phyloP scores from a whole-genome alignment of 2,888 invertebrate genomes.

The Eurois occulta region DNA sequence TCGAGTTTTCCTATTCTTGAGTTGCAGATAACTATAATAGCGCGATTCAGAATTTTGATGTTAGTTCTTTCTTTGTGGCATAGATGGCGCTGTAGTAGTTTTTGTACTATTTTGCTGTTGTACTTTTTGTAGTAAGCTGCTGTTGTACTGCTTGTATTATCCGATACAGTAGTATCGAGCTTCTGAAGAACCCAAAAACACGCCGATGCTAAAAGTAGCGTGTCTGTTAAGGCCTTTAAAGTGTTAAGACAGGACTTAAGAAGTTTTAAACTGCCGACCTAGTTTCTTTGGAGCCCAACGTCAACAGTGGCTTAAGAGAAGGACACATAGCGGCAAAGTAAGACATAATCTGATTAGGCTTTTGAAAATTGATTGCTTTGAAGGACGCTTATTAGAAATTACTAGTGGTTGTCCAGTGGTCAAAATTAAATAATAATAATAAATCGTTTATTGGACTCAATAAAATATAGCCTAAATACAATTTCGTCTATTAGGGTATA shows the following conservation, averaged over 20 bases:
- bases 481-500: no score
- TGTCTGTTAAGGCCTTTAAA: slow-evolving; percentile 19
- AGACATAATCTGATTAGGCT: slow-evolving; percentile 24
- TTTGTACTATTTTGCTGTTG: background rate
- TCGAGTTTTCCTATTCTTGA: no score
- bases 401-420: background rate
- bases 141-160: no score
- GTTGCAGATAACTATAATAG: background rate
- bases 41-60: background rate
- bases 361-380: slow-evolving; percentile 10
- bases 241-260: slow-evolving; percentile 32
- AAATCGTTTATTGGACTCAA: no score
- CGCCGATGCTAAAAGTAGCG: background rate
- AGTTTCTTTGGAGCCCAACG: slow-evolving; percentile 44
- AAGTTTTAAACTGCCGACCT: slow-evolving; percentile 57
- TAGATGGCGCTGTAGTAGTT: background rate
- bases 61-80: background rate
- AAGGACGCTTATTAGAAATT: background rate
- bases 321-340: slow-evolving; percentile 26
- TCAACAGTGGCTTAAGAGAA: slow-evolving; percentile 34
- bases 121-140: background rate
- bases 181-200: background rate
- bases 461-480: no score
- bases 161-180: background rate
- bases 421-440: no score